Percentiles rank a stretch among this genome's conserved stretches.
Evolutionary conservation across 2,113 vertebrate genomes (phyloP).

Genomic region (Isurus oxyrinchus): DNA sequence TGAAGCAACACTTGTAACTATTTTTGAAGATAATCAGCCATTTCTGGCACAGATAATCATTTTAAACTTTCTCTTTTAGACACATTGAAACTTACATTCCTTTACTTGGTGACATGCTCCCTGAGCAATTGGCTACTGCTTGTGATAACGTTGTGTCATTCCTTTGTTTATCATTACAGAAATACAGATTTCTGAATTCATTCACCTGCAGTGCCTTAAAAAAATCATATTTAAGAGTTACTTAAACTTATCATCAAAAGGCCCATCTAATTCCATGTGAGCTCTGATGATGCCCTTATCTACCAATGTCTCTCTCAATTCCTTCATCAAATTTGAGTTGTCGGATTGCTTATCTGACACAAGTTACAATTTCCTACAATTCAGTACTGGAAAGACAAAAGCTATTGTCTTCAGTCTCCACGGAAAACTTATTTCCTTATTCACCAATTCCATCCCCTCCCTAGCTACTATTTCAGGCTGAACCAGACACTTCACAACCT

Average conservation of each 20-base stretch:
- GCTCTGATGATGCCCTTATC: background rate
- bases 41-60: background rate
- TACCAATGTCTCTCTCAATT: background rate
- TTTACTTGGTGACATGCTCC: conserved; percentile 29
- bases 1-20: background rate
- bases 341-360: background rate
- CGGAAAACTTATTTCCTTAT: background rate
- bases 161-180: conserved; percentile 44
- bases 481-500: background rate
- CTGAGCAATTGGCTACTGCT: conserved; percentile 39
- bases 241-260: background rate
- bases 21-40: background rate
- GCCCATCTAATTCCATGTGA: background rate
- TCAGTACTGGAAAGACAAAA: background rate
- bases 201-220: conserved; percentile 55
- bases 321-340: background rate
- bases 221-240: conserved; percentile 10
- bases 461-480: background rate
- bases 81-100: conserved; percentile 45
- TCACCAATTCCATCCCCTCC: no score
- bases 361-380: background rate
- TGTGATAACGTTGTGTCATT: conserved; percentile 39
- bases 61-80: background rate
- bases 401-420: background rate
- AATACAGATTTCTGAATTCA: conserved; percentile 52